These are phyloP conservation scores for Melipona quadrifasciata DNA, from an alignment of 1,140 invertebrate genomes.

Conservation along the genomic window DNA sequence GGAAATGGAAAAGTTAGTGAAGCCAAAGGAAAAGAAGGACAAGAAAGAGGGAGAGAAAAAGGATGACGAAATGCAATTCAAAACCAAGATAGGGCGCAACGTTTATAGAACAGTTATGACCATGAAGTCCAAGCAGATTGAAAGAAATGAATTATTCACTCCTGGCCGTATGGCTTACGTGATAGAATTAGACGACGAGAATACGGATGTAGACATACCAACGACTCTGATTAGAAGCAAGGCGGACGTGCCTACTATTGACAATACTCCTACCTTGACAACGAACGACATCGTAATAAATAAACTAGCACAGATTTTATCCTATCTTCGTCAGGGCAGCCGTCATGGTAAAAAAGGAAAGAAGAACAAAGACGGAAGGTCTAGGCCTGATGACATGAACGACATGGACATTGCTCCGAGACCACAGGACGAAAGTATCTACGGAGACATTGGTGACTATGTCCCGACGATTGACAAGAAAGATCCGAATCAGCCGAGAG, in stretches of 20 bases:
- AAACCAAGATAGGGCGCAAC: slow-evolving; percentile 89
- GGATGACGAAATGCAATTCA: slow-evolving; percentile 90
- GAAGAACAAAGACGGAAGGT: slow-evolving; percentile 84
- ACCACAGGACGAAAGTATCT: slow-evolving; percentile 91
- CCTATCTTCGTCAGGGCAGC: slow-evolving; percentile 93
- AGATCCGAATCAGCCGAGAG: slow-evolving; percentile 56
- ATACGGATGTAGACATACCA: slow-evolving; percentile 95
- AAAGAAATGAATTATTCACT: slow-evolving; percentile 96
- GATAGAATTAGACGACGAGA: slow-evolving; percentile 96
- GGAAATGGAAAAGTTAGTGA: slow-evolving; percentile 89
- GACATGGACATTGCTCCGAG: slow-evolving; percentile 62
- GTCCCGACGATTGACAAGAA: slow-evolving; percentile 83
- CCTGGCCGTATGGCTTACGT: slow-evolving; percentile 99
- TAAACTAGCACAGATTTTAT: slow-evolving; percentile 98
- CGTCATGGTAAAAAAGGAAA: slow-evolving; percentile 90
- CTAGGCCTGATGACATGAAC: slow-evolving; percentile 65
- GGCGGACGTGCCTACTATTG: slow-evolving; percentile 93
- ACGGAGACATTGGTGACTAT: slow-evolving; percentile 97
- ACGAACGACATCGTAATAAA: slow-evolving; percentile 98
- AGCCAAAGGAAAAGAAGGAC: slow-evolving; percentile 82
- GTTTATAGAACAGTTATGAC: slow-evolving; percentile 87
- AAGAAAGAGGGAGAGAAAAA: slow-evolving; percentile 84
- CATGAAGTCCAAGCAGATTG: slow-evolving; percentile 87
- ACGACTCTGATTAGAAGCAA: slow-evolving; percentile 97
- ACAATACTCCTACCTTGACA: slow-evolving; percentile 91